Conservation (phyloP, 1,140 invertebrate genomes). For the Drosophila serrata region DNA sequence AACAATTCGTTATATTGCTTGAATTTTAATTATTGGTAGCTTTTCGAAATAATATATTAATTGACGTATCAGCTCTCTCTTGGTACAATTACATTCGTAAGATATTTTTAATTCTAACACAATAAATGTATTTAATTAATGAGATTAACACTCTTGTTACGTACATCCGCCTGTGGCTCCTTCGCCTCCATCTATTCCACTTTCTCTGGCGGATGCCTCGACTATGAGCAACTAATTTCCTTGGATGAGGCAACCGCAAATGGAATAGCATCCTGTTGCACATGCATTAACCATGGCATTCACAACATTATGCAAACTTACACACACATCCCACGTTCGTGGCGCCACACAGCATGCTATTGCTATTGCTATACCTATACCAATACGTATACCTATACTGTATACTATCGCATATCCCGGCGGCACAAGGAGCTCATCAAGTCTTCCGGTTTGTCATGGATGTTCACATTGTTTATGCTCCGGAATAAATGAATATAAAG, state of each 20-base stretch:
- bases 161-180: too few species aligned
- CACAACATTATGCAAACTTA: constrained; percentile 51
- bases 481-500: constrained; percentile 76
- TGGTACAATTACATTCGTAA: too few species aligned
- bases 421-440: constrained; percentile 35
- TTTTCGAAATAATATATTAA: too few species aligned
- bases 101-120: too few species aligned
- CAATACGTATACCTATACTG: neutral
- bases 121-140: neutral
- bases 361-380: neutral
- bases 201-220: constrained; percentile 20
- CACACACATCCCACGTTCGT: constrained; percentile 20
- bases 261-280: constrained; percentile 50
- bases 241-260: constrained; percentile 39
- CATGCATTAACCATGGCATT: constrained; percentile 55
- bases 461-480: constrained; percentile 53
- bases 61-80: too few species aligned
- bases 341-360: neutral
- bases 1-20: neutral
- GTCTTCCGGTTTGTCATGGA: constrained; percentile 47
- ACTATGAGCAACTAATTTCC: constrained; percentile 54
- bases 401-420: constrained; percentile 19
- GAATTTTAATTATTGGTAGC: neutral
- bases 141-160: neutral
- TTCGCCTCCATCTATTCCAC: neutral